Evolutionary conservation across 2,888 invertebrate genomes (phyloP), one percentile per base, ranked within the genome.

Genomic region (Dynastes maya): DNA sequence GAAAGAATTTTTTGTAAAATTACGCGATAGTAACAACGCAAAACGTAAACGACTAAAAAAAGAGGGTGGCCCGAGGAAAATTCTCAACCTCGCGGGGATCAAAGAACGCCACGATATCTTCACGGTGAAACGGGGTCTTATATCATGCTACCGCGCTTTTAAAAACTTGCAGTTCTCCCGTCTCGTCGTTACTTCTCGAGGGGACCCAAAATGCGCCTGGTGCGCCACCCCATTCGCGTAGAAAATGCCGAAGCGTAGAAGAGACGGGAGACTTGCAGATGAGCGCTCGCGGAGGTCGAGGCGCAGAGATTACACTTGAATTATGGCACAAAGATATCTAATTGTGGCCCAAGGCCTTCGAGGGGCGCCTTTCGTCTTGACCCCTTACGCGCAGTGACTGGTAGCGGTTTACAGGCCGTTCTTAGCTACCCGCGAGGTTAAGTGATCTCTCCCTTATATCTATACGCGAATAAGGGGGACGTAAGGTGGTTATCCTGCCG

Each of bases 281-380:
- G 87, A 87, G 88, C 87, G 86, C 87, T 88, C 86, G 55, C 55
- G 84, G 86, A 88, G 88, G 86, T 87, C 87, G 87, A 58, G 55
- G 9, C 16, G 87, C 88, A 87, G 88, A 91, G 91, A 90, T 91
- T 91, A 91, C 91, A 89, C 90, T 90, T 92, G 92, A 92, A 92
- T 90, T 90, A 90, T 90, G 88, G 89, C 88, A 87, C 88, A 88
- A 89, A 90, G 90, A 90, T 90, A 90, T 89, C 89, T 90, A 90
- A 90, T 90, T 89, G 89, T 89, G 88, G 88, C 85, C 87, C 84
- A 81, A 83, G 86, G 85, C 84, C 84, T 80, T 82, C 82, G 78
- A 83, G 82, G 85, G 86, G 80, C 80, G 86, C 79, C 80, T 84
- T 22, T 58, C 85, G 84, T 86, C 87, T 88, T 88, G 87, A 88